Conservation (phyloP, 2,113 vertebrate species). For the Bufo gargarizans region DNA sequence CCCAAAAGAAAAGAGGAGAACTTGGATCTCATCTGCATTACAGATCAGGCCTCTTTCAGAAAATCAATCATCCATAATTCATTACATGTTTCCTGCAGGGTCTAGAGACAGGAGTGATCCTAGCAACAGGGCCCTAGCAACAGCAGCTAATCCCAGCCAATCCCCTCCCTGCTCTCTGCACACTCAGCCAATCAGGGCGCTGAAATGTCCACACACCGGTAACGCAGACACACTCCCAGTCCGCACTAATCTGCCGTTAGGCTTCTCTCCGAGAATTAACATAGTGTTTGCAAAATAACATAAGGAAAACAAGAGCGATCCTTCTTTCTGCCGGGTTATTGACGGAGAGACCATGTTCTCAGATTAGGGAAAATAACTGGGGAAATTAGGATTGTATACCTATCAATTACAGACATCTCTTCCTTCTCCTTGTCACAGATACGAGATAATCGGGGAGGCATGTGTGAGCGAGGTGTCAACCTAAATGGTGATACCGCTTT, state of each 20-base stretch:
- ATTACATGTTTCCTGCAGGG: conserved; percentile 85
- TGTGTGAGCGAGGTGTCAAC: background rate
- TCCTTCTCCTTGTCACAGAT: conserved; percentile 6
- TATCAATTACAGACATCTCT: conserved; percentile 16
- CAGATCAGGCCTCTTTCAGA: conserved; percentile 84
- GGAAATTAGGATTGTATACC: conserved; percentile 36
- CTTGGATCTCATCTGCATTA: conserved; percentile 87
- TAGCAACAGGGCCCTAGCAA: conserved; percentile 95
- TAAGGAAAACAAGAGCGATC: conserved; percentile 8
- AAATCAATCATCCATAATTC: conserved; percentile 93
- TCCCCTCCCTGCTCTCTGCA: conserved; percentile 70
- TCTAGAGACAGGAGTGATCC: conserved; percentile 77
- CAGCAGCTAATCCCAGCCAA: conserved; percentile 77
- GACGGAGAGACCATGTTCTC: background rate
- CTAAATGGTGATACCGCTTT: no score
- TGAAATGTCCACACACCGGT: conserved; percentile 59
- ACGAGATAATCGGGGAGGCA: conserved; percentile 1
- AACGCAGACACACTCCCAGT: conserved; percentile 42
- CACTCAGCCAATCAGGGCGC: conserved; percentile 71
- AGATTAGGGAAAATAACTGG: conserved; percentile 23
- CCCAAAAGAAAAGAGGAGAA: conserved; percentile 70
- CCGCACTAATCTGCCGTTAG: conserved; percentile 40
- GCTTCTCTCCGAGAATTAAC: conserved; percentile 30
- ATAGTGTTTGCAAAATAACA: background rate
- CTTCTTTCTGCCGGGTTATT: background rate